phyloP scores from a whole-genome alignment of 2,113 vertebrate species.

The Steatornis caripensis region DNA sequence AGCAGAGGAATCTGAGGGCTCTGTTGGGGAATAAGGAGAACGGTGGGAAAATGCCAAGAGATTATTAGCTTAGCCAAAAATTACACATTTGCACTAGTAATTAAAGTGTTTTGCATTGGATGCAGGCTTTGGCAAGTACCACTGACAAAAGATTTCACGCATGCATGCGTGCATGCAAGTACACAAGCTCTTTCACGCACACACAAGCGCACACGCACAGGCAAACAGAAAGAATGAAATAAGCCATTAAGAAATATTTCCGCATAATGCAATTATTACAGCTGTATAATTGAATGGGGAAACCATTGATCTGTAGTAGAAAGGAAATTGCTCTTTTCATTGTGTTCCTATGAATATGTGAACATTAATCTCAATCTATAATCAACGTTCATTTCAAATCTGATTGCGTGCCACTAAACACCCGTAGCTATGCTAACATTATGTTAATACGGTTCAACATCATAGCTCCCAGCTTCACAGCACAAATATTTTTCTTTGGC shows the following conservation, averaged over 20 bases:
- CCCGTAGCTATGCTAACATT: constrained; percentile 82
- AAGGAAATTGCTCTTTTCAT: constrained; percentile 97
- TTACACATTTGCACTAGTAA: constrained; percentile 71
- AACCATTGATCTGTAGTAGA: constrained; percentile 98
- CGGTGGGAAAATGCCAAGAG: constrained; percentile 44
- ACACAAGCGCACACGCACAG: constrained; percentile 4
- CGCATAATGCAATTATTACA: constrained; percentile 95
- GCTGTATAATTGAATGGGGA: constrained; percentile 98
- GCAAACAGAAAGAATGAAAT: constrained; percentile 79
- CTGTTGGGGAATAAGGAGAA: constrained; percentile 59
- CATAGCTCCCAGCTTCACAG: constrained; percentile 83
- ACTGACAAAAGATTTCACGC: constrained; percentile 74
- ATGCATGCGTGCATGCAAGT: constrained; percentile 26
- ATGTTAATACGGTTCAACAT: constrained; percentile 84
- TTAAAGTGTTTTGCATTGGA: constrained; percentile 75
- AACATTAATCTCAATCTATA: constrained; percentile 94
- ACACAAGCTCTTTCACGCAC: not conserved
- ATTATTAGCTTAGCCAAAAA: constrained; percentile 72
- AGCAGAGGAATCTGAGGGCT: constrained; percentile 26
- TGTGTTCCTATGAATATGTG: constrained; percentile 89
- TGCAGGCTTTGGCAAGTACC: constrained; percentile 70
- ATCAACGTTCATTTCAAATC: constrained; percentile 87
- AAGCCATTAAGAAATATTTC: constrained; percentile 87
- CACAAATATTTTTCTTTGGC: constrained; percentile 87
- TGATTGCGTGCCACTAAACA: constrained; percentile 84